phyloP scores from a whole-genome alignment of 2,113 vertebrate genomes.

The Aphelocoma coerulescens region DNA sequence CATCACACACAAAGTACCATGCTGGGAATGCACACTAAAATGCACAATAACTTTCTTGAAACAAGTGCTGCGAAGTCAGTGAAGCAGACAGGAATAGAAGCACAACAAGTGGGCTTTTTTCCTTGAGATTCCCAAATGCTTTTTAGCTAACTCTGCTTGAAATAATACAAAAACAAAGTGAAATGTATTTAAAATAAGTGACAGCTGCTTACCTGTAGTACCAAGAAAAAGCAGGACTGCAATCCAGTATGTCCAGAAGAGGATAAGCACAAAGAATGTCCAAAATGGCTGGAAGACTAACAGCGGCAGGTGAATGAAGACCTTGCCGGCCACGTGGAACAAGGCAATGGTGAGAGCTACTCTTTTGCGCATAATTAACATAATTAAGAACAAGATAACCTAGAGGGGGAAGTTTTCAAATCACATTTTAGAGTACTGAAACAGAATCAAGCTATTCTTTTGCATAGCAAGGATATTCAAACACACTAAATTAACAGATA shows the following conservation, averaged over 20 bases:
- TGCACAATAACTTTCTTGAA: neutral
- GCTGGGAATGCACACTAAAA: neutral
- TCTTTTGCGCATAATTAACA: conserved; percentile 94
- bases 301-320: conserved; percentile 92
- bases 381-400: conserved; percentile 90
- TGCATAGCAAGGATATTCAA: neutral
- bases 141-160: neutral
- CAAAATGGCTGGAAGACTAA: conserved; percentile 95
- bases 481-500: neutral
- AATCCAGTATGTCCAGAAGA: conserved; percentile 96
- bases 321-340: conserved; percentile 96
- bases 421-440: neutral
- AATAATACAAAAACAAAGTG: neutral
- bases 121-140: neutral
- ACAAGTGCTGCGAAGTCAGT: neutral
- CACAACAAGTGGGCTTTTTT: neutral
- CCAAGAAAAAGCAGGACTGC: conserved; percentile 93
- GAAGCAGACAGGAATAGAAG: neutral
- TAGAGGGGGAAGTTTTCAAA: conserved; percentile 48
- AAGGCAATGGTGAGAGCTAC: conserved; percentile 95
- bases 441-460: neutral
- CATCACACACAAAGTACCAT: neutral
- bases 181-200: neutral
- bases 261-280: conserved; percentile 89
- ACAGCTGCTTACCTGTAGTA: conserved; percentile 81